Evolutionary conservation across 2,113 vertebrate species (phyloP), one percentile per base, ranked within the genome.

Genomic region (Lamprologus tigripictilis): DNA sequence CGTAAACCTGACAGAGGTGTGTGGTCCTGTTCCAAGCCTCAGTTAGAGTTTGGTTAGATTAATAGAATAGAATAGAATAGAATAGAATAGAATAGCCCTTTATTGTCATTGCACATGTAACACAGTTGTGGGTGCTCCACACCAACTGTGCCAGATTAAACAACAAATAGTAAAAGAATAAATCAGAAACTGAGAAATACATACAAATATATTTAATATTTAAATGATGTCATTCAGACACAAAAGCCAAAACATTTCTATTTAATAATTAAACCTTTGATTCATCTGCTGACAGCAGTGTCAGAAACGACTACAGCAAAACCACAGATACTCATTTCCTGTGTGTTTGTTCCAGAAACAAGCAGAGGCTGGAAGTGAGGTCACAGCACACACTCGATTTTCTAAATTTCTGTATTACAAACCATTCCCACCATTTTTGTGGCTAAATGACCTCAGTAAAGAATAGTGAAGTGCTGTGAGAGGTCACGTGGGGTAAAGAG

Each of bases 401-500:
- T 63, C 16, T 10, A 35, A 4, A 8, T 9, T 13, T 4, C 19
- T 40, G 4, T 21, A 13, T 68, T 23, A 42, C n/a, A 42, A 71
- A 42, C 7, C 2, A 23, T 42, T 40, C 19, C 7, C 13, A 21
- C 35, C 33, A 40, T 1, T 4, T 7, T 13, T 42, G n/a, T 71
- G n/a, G n/a, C 19, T 66, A 37, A 68, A 40, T 21, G 63, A 71
- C n/a, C 8, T 9, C 66, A 71, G 37, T 42, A 71, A 42, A 23
- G 35, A 4, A 71, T 23, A 40, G 12, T 6, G 0, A 66, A 2
- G 61, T 63, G 31, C 31, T 35, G 0, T 33, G 28, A 63, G 58
- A 19, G 16, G 6, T n/a, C 61, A 0, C 4, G 3, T 66, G 0
- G 31, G 17, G 61, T 35, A 66, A 66, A 63, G 31, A 63, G 17